A percentile compares a stretch with the other conserved stretches of the same genome.
Evolutionary conservation across 2,113 vertebrate species (phyloP).

Genomic region (Nanger granti): DNA sequence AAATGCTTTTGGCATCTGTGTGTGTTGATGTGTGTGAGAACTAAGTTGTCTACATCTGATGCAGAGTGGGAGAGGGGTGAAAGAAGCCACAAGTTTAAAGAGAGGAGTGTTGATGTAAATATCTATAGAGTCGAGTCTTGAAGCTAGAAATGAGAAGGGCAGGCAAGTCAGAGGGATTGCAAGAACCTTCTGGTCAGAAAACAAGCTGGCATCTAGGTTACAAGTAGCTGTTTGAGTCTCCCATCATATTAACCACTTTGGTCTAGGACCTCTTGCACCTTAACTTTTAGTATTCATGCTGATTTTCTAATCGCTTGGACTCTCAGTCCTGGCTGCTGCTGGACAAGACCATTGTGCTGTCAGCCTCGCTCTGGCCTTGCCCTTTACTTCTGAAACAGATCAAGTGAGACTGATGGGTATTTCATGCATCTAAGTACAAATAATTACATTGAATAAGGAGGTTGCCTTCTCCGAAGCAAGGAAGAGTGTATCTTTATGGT

Average conservation of each 20-base stretch:
- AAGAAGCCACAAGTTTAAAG: background rate
- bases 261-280: background rate
- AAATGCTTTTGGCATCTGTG: background rate
- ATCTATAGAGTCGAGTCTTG: background rate
- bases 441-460: background rate
- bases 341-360: background rate
- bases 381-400: background rate
- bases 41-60: background rate
- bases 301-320: background rate
- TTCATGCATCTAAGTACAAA: background rate
- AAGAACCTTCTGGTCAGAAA: background rate
- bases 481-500: background rate
- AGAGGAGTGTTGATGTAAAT: background rate
- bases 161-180: background rate
- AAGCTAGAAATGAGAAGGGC: background rate
- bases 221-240: background rate
- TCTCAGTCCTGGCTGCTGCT: background rate
- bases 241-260: background rate
- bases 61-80: background rate
- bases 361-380: background rate
- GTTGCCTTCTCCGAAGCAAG: background rate
- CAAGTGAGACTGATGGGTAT: background rate
- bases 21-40: background rate
- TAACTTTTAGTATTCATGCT: background rate
- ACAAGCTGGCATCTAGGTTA: background rate